Percentiles rank a stretch among this genome's conserved stretches.
Conservation (phyloP, 2,797 vertebrate species). For the Enteromius mattozi region DNA sequence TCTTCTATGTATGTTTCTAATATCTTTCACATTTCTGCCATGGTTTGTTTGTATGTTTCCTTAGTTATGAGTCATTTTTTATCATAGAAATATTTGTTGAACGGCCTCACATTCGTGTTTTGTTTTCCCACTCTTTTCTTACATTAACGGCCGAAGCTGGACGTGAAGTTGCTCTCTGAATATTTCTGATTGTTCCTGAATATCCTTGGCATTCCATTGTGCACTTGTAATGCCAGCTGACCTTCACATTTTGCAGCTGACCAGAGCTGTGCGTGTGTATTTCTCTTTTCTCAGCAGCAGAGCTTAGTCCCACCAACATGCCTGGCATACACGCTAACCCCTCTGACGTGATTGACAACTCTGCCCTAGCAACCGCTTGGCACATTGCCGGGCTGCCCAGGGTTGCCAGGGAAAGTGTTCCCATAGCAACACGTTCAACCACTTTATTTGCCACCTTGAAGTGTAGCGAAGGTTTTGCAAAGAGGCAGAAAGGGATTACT, state of each 20-base stretch:
- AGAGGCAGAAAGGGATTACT: conserved; percentile 41
- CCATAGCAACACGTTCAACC: conserved; percentile 77
- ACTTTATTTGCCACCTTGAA: conserved; percentile 72
- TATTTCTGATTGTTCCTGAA: conserved; percentile 35
- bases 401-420: conserved; percentile 82
- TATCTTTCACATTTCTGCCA: background rate
- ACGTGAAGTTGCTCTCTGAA: background rate
- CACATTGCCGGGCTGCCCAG: conserved; percentile 78
- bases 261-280: conserved; percentile 32
- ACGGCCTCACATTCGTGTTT: background rate
- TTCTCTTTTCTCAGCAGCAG: conserved; percentile 35
- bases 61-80: background rate
- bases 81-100: conserved; percentile 3
- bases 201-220: conserved; percentile 18
- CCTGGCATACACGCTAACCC: conserved; percentile 69
- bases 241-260: conserved; percentile 37
- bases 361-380: conserved; percentile 84
- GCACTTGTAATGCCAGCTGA: conserved; percentile 27
- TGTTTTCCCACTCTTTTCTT: background rate
- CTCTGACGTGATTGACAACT: conserved; percentile 72
- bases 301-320: conserved; percentile 44
- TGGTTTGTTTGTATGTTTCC: background rate
- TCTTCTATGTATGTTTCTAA: background rate
- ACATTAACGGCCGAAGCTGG: background rate
- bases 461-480: conserved; percentile 65